phyloP scores from a whole-genome alignment of 2,113 vertebrate species.

The Tonatia bakeri region DNA sequence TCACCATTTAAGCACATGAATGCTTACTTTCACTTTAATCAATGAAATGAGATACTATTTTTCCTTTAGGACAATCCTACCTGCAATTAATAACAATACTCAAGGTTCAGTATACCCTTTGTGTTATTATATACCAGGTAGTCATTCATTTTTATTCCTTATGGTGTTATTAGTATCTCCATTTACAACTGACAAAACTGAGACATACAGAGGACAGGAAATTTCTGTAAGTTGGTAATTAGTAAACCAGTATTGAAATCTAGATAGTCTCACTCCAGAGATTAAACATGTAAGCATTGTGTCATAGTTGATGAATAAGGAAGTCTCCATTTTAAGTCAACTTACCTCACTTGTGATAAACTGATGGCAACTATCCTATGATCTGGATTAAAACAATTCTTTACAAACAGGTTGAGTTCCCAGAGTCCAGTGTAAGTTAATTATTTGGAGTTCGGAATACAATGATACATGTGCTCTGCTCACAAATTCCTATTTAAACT shows the following conservation, averaged over 20 bases:
- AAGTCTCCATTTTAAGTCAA: not conserved
- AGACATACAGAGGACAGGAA: not conserved
- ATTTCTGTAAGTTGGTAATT: not conserved
- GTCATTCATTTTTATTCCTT: not conserved
- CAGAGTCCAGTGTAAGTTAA: not conserved
- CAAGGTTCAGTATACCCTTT: not conserved
- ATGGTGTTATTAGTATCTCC: not conserved
- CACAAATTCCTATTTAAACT: not conserved
- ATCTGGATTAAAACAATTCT: not conserved
- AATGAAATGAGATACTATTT: not conserved
- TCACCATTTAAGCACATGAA: not conserved
- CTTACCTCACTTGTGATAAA: not conserved
- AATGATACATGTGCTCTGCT: not conserved
- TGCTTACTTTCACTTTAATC: not conserved
- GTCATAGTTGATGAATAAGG: not conserved
- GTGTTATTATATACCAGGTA: not conserved
- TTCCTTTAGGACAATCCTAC: not conserved
- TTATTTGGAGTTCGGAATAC: not conserved
- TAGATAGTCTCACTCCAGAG: not conserved
- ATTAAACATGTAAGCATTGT: not conserved
- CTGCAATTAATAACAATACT: not conserved
- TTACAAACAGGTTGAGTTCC: not conserved
- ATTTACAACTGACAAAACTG: not conserved
- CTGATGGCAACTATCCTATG: not conserved
- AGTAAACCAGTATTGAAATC: not conserved